Percentiles rank a stretch among this genome's conserved stretches.
Conservation (phyloP, 2,113 vertebrate species). For the Ptilorrhoa leucosticta region DNA sequence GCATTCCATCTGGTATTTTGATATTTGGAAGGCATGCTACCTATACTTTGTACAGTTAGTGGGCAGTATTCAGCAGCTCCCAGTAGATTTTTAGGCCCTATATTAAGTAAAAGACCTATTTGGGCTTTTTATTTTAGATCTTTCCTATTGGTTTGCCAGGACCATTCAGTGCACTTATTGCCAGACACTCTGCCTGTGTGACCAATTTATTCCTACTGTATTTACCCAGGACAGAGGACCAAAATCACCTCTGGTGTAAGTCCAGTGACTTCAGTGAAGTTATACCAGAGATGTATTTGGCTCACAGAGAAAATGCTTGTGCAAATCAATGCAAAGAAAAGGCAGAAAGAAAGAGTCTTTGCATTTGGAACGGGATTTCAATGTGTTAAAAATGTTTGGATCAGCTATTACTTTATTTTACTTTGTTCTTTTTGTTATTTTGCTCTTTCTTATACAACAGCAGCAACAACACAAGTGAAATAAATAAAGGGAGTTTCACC, state of each 20-base stretch:
- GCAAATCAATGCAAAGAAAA: conserved; percentile 41
- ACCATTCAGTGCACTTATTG: conserved; percentile 61
- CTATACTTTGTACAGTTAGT: conserved; percentile 84
- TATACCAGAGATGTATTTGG: conserved; percentile 61
- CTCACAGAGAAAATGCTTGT: conserved; percentile 32
- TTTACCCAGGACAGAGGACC: conserved; percentile 55
- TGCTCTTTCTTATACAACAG: conserved; percentile 61
- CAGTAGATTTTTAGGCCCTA: conserved; percentile 76
- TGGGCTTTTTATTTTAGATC: conserved; percentile 67
- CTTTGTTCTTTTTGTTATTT: conserved; percentile 62
- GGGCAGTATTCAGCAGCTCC: conserved; percentile 81
- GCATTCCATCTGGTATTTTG: conserved; percentile 83
- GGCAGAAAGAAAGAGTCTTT: conserved; percentile 6
- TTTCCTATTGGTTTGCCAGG: conserved; percentile 66
- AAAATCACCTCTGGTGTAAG: conserved; percentile 60
- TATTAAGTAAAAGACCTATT: conserved; percentile 76
- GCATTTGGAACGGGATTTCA: not conserved
- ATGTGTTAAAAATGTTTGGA: conserved; percentile 42
- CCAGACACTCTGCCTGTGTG: conserved; percentile 51
- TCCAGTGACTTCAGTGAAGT: conserved; percentile 57
- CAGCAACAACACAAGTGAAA: conserved; percentile 62
- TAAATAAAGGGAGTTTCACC: conserved; percentile 72
- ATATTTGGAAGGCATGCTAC: conserved; percentile 84
- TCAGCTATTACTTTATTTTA: conserved; percentile 59
- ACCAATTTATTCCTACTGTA: conserved; percentile 61